Percentiles rank a stretch among this genome's conserved stretches.
These are phyloP conservation scores for Otocyon megalotis DNA, from an alignment of 2,113 vertebrate species.

Conservation along the genomic window DNA sequence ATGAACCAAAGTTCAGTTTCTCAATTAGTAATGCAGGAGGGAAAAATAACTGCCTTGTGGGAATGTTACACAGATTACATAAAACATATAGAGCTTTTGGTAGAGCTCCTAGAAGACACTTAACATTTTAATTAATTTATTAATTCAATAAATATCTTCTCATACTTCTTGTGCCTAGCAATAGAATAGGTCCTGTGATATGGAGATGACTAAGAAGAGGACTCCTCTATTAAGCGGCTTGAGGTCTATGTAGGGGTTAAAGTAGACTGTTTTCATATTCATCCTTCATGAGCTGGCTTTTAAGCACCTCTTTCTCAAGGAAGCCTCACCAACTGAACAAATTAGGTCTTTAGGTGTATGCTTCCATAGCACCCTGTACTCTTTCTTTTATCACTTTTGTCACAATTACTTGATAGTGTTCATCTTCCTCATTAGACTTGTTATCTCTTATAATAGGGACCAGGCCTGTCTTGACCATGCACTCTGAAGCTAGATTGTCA, in stretches of 20 bases:
- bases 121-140: not conserved
- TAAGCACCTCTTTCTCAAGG: not conserved
- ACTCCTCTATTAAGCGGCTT: not conserved
- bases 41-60: not conserved
- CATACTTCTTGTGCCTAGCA: not conserved
- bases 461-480: not conserved
- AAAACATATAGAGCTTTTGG: not conserved
- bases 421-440: not conserved
- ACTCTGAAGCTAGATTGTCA: not conserved
- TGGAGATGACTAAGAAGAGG: not conserved
- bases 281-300: not conserved
- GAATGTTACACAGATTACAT: not conserved
- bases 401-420: not conserved
- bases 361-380: not conserved
- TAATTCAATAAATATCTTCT: not conserved
- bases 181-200: not conserved
- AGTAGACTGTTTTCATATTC: not conserved
- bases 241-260: not conserved
- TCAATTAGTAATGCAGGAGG: not conserved
- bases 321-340: not conserved
- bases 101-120: not conserved
- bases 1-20: not conserved
- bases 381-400: not conserved
- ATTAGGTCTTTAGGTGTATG: not conserved
- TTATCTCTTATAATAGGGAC: not conserved